Base-by-base conservation (phyloP, 1,140 invertebrate species). In the Lucilia cuprina region DNA sequence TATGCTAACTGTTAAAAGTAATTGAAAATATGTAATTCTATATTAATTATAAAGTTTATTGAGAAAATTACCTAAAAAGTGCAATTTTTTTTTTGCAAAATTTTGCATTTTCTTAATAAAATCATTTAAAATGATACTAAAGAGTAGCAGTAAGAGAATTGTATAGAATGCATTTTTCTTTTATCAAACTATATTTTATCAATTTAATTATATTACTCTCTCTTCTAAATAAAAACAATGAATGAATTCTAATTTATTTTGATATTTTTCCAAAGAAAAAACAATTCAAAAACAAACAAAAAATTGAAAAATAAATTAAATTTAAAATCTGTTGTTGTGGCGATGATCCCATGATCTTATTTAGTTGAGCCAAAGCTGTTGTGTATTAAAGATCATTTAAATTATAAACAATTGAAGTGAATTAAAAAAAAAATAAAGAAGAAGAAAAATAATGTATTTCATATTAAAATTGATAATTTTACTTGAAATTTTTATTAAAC, bases 381-480 rank as follows among this genome's bases (percentile, higher is more conserved):
- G 55, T 17, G 14, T n/a, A 60, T 14, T 60, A 60, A 60, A 60
- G 55, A 60, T n/a, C 55, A 60, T 60, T 17, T 55, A 25, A 35
- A 47, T 13, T 49, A 50, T 50, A 80, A 80, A 8, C 41, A 41
- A 41, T 47, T 41, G 4, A 60, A 41, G 41, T 41, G 41, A 82
- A 82, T 47, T 82, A 82, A 82, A 19, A 19, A 19, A 19, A 49
- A 82, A 50, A 2, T 19, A 14, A 60, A 41, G 55, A 82, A 82
- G 5, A 35, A 82, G 60, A 65, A 65, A 80, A 5, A 60, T n/a
- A 60, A 60, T 60, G 55, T 60, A 60, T 70, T 70, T 70, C 19
- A 70, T 80, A 49, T 50, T 49, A 12, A 49, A 80, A 80, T 50
- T 80, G 41, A n/a, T 80, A 80, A 80, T 80, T 9, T 70, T 70